A percentile compares a stretch with the other conserved stretches of the same genome.
Evolutionary conservation across 2,113 vertebrate genomes (phyloP).

Genomic region (Xiphophorus hellerii): DNA sequence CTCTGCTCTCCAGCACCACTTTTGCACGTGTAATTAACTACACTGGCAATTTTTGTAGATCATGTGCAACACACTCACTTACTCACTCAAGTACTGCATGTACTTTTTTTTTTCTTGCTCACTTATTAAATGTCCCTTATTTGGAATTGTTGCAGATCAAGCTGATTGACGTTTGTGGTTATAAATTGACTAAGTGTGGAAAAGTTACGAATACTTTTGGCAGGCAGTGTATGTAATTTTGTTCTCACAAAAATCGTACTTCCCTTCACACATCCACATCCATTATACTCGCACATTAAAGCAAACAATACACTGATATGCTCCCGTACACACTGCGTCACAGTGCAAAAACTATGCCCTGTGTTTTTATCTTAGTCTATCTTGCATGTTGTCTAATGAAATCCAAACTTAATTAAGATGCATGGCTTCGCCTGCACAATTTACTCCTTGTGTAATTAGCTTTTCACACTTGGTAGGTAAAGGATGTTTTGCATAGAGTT

Average conservation of each 20-base stretch:
- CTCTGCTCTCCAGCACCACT: no score
- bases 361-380: constrained; percentile 48
- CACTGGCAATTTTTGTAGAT: no score
- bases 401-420: constrained; percentile 75
- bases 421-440: constrained; percentile 58
- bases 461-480: constrained; percentile 69
- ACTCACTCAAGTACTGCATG: no score
- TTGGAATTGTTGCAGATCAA: no score
- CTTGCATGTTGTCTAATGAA: constrained; percentile 71
- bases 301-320: constrained; percentile 17
- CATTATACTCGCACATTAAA: constrained; percentile 1
- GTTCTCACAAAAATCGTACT: constrained; percentile 6
- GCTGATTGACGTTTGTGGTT: background rate
- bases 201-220: background rate
- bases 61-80: no score
- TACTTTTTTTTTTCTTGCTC: no score
- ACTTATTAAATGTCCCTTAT: no score
- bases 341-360: constrained; percentile 4
- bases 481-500: constrained; percentile 56
- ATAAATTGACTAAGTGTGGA: background rate
- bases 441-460: constrained; percentile 71
- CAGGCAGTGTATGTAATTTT: background rate
- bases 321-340: constrained; percentile 18
- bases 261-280: constrained; percentile 15
- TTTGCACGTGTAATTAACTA: no score